Conservation (phyloP, 1,140 invertebrate genomes). For the Bemisia tabaci region DNA sequence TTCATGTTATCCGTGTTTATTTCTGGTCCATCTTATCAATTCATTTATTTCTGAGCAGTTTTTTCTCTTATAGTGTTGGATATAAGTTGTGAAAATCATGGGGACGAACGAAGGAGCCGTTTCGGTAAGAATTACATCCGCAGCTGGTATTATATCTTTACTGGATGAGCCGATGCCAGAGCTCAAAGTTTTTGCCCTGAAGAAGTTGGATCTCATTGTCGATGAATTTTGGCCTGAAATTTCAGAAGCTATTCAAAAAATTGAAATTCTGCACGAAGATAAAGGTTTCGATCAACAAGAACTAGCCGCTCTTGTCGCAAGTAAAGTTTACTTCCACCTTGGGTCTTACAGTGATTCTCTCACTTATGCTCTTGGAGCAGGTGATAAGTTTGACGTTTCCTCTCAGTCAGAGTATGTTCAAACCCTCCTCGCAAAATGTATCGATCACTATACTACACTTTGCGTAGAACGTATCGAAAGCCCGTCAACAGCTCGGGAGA, state of each 20-base stretch:
- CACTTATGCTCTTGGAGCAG: slow-evolving; percentile 85
- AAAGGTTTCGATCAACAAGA: slow-evolving; percentile 74
- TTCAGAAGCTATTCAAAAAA: slow-evolving; percentile 93
- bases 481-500: slow-evolving; percentile 45
- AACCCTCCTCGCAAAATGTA: slow-evolving; percentile 84
- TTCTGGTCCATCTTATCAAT: neutral
- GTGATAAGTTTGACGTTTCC: slow-evolving; percentile 87
- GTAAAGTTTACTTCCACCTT: slow-evolving; percentile 96
- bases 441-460: slow-evolving; percentile 86
- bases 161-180: slow-evolving; percentile 86
- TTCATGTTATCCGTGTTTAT: neutral
- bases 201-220: slow-evolving; percentile 84
- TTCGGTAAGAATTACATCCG: slow-evolving; percentile 24
- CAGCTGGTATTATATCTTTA: slow-evolving; percentile 88
- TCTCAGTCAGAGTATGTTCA: slow-evolving; percentile 89
- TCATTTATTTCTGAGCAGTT: neutral
- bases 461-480: slow-evolving; percentile 45
- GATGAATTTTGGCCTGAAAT: slow-evolving; percentile 99
- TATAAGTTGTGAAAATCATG: neutral
- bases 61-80: neutral
- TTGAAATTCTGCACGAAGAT: slow-evolving; percentile 93
- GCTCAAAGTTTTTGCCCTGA: slow-evolving; percentile 81
- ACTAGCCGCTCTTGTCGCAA: slow-evolving; percentile 89
- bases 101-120: neutral
- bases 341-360: slow-evolving; percentile 92